Percentiles rank a stretch among this genome's conserved stretches.
These are phyloP conservation scores for Leptinotarsa defecta DNA, from an alignment of 1,140 invertebrate genomes.

Conservation along the genomic window DNA sequence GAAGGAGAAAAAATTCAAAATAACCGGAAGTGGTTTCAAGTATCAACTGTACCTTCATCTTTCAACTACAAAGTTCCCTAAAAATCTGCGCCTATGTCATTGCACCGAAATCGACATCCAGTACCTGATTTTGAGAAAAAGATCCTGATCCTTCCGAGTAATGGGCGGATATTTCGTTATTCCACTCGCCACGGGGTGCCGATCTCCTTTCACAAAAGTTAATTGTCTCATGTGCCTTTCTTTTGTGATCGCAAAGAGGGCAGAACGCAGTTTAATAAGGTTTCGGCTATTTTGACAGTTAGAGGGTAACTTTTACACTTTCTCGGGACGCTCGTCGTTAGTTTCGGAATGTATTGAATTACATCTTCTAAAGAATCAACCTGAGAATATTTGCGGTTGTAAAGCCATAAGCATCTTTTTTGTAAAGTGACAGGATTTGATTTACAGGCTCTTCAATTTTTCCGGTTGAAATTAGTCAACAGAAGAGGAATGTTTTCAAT, in stretches of 20 bases:
- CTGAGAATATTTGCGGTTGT: too few relatives aligned
- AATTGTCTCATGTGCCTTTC: not conserved
- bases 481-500: too few relatives aligned
- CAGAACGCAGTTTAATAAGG: not conserved
- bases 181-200: not conserved
- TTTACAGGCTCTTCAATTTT: too few relatives aligned
- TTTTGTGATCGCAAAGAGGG: not conserved
- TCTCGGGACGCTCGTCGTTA: not conserved
- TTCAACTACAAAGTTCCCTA: too few relatives aligned
- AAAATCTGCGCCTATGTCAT: not conserved
- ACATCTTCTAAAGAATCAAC: not conserved
- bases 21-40: too few relatives aligned
- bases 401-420: too few relatives aligned
- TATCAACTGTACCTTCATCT: too few relatives aligned
- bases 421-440: too few relatives aligned
- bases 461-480: too few relatives aligned
- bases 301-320: conserved; percentile 5
- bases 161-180: not conserved
- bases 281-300: conserved; percentile 4
- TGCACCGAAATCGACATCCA: not conserved
- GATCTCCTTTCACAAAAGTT: conserved; percentile 7
- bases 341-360: not conserved
- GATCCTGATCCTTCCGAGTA: not conserved
- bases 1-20: too few relatives aligned
- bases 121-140: not conserved